phyloP scores from a whole-genome alignment of 2,888 invertebrate species.

The Mayetiola destructor region DNA sequence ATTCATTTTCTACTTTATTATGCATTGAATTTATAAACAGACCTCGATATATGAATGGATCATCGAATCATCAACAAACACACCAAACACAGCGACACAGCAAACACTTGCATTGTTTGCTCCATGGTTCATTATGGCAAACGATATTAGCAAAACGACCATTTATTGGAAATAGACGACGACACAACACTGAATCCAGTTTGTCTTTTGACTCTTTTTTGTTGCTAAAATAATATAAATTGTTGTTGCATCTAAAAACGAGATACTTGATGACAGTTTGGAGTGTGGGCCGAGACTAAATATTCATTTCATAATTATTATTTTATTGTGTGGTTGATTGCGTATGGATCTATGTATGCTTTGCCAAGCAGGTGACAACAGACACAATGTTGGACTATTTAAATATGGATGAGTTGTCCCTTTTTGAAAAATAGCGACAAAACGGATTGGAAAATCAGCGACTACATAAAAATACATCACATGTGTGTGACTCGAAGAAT shows the following conservation, averaged over 20 bases:
- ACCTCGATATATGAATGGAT: conserved; percentile 5
- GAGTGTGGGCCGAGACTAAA: neutral
- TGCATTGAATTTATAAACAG: conserved; percentile 13
- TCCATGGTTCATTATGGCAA: no score
- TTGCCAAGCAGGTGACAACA: no score
- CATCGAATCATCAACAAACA: neutral
- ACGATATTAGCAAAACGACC: no score
- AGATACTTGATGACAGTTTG: neutral
- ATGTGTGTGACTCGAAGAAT: no score
- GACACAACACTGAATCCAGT: neutral
- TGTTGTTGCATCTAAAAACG: no score
- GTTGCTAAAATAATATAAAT: no score
- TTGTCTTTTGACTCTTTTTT: neutral
- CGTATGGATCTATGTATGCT: neutral
- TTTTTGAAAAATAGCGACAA: neutral
- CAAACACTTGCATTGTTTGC: neutral
- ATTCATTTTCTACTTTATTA: conserved; percentile 5
- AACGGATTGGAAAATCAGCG: no score
- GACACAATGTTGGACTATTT: no score
- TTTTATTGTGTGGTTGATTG: conserved; percentile 7
- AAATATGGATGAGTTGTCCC: conserved; percentile 3
- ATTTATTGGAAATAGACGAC: conserved; percentile 11
- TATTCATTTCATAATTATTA: conserved; percentile 11
- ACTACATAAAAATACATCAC: no score
- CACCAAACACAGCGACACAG: neutral